These are phyloP conservation scores for Nipponia nippon DNA, from an alignment of 2,113 vertebrate genomes.

Conservation along the genomic window DNA sequence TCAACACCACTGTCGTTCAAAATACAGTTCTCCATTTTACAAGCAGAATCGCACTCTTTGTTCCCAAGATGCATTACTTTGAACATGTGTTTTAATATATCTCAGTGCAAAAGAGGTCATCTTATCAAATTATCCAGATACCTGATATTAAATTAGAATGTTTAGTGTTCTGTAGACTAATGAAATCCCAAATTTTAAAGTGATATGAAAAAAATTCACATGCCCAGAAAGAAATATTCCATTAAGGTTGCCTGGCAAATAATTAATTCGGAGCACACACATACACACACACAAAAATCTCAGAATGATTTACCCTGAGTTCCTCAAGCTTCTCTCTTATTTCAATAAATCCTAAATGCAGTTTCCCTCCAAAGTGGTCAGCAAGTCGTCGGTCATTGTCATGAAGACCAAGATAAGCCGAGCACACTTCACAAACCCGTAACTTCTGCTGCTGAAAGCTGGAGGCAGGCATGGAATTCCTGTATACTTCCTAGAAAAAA, in stretches of 20 bases:
- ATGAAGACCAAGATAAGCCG: slow-evolving; percentile 95
- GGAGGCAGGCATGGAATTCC: slow-evolving; percentile 98
- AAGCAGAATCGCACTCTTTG: background rate
- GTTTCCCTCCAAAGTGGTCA: slow-evolving; percentile 97
- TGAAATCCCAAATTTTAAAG: background rate
- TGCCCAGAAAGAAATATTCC: background rate
- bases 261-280: background rate
- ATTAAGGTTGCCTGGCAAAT: background rate
- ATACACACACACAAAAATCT: background rate
- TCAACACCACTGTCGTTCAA: background rate
- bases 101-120: background rate
- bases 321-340: slow-evolving; percentile 98
- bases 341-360: slow-evolving; percentile 98
- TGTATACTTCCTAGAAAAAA: slow-evolving; percentile 87
- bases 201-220: background rate
- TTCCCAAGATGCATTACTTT: background rate
- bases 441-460: slow-evolving; percentile 99
- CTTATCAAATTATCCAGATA: background rate
- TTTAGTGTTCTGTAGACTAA: background rate
- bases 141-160: background rate
- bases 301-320: slow-evolving; percentile 82
- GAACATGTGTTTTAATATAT: background rate
- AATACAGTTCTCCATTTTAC: background rate
- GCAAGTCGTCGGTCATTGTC: slow-evolving; percentile 96
- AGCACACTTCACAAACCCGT: slow-evolving; percentile 96